Evolutionary conservation across 2,113 vertebrate genomes (phyloP).

Genomic region (Sinocyclocheilus anophthalmus): DNA sequence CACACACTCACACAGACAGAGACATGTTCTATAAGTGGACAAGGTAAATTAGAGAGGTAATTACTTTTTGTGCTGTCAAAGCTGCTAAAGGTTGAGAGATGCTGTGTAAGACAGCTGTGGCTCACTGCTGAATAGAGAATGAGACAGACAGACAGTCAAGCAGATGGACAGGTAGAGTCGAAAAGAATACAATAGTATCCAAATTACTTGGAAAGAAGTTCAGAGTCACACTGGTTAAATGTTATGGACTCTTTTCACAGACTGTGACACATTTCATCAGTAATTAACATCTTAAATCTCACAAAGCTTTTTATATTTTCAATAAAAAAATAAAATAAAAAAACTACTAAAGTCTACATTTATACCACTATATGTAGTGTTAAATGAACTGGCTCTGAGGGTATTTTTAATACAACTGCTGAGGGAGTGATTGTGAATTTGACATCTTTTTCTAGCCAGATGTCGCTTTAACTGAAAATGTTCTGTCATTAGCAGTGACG

Average conservation of each 20-base stretch:
- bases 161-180: conserved; percentile 10
- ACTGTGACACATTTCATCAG: background rate
- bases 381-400: background rate
- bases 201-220: background rate
- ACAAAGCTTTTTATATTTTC: background rate
- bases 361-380: background rate
- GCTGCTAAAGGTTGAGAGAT: conserved; percentile 49
- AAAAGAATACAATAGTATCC: background rate
- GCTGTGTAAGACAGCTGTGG: conserved; percentile 38
- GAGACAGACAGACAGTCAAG: conserved; percentile 35
- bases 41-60: conserved; percentile 57
- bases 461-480: no score
- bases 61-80: conserved; percentile 56
- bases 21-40: conserved; percentile 46
- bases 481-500: no score
- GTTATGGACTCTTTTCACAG: background rate
- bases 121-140: conserved; percentile 50
- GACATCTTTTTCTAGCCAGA: background rate
- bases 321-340: no score
- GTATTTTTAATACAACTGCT: no score
- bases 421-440: background rate
- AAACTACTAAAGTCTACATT: background rate
- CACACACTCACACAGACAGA: conserved; percentile 17
- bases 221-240: background rate
- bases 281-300: background rate